phyloP scores from a whole-genome alignment of 2,888 invertebrate genomes.

The Carabus problematicus region DNA sequence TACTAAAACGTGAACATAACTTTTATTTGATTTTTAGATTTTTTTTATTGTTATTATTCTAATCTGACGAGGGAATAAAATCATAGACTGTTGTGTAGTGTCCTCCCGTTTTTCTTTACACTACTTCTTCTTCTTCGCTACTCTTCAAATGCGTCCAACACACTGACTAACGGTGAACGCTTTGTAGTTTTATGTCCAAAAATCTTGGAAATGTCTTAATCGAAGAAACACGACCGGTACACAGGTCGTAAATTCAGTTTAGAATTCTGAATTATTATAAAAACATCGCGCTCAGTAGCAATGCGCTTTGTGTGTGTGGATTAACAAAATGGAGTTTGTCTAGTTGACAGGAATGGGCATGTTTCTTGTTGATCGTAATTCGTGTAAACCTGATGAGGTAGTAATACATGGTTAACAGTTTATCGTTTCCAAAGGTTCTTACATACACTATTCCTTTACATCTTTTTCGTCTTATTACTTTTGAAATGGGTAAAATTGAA shows the following conservation, averaged over 20 bases:
- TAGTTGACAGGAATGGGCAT: too few species aligned
- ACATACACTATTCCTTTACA: too few species aligned
- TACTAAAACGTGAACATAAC: slow-evolving; percentile 39
- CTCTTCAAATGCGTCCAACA: background rate
- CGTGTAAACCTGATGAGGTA: too few species aligned
- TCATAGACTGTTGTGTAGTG: background rate
- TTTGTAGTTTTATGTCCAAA: slow-evolving; percentile 26
- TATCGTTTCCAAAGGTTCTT: too few species aligned
- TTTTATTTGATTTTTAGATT: slow-evolving; percentile 33
- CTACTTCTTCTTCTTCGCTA: background rate
- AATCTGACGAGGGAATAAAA: slow-evolving; percentile 28
- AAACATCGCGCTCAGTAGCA: too few species aligned
- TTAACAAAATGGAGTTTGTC: too few species aligned
- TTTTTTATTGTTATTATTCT: slow-evolving; percentile 35
- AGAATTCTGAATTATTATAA: slow-evolving; percentile 14
- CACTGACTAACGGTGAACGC: slow-evolving; percentile 19
- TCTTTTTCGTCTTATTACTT: too few species aligned
- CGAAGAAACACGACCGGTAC: slow-evolving; percentile 12
- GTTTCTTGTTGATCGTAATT: too few species aligned
- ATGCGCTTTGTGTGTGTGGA: too few species aligned
- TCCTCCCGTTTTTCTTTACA: background rate
- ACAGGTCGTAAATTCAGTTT: slow-evolving; percentile 5
- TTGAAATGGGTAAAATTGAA: too few species aligned
- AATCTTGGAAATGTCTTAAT: slow-evolving; percentile 30
- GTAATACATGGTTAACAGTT: too few species aligned